These are phyloP conservation scores for Zoanthus sociatus DNA, from an alignment of 92 coral and sea anemone species.

Conservation along the genomic window DNA sequence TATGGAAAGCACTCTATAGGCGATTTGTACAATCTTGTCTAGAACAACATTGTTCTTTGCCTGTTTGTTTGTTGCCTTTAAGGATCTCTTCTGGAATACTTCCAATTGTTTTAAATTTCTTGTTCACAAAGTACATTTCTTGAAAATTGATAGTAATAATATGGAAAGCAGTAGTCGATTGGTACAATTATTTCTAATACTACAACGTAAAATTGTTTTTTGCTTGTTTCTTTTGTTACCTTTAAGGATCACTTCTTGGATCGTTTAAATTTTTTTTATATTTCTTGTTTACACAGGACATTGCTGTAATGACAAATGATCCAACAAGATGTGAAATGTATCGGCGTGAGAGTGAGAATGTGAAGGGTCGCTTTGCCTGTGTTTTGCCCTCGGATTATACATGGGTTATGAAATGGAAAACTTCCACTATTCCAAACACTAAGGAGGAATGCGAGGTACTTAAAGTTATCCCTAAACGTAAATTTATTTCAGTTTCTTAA, in stretches of 20 bases:
- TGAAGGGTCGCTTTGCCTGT: conserved; percentile 92
- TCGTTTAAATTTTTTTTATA: neutral
- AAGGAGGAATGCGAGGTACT: conserved; percentile 86
- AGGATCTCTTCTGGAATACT: neutral
- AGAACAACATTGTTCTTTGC: too few relatives aligned
- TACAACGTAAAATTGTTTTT: too few relatives aligned
- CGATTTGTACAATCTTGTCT: too few relatives aligned
- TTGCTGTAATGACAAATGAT: conserved; percentile 90
- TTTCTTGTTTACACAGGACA: conserved; percentile 72
- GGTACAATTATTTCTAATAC: too few relatives aligned
- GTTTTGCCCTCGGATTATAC: conserved; percentile 74
- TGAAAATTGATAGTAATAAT: too few relatives aligned
- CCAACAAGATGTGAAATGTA: conserved; percentile 86
- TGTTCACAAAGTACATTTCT: conserved; percentile 73
- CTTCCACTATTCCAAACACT: conserved; percentile 82
- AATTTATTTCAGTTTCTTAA: too few relatives aligned
- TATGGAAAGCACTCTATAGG: too few relatives aligned
- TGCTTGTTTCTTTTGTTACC: too few relatives aligned
- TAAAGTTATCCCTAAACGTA: too few relatives aligned
- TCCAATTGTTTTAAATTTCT: neutral
- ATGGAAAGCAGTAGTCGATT: too few relatives aligned
- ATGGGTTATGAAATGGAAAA: conserved; percentile 70
- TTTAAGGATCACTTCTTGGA: neutral
- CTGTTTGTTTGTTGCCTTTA: too few relatives aligned
- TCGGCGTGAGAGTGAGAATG: conserved; percentile 90